These are phyloP conservation scores for Hyles euphorbiae DNA, from an alignment of 1,140 invertebrate genomes.

Conservation along the genomic window DNA sequence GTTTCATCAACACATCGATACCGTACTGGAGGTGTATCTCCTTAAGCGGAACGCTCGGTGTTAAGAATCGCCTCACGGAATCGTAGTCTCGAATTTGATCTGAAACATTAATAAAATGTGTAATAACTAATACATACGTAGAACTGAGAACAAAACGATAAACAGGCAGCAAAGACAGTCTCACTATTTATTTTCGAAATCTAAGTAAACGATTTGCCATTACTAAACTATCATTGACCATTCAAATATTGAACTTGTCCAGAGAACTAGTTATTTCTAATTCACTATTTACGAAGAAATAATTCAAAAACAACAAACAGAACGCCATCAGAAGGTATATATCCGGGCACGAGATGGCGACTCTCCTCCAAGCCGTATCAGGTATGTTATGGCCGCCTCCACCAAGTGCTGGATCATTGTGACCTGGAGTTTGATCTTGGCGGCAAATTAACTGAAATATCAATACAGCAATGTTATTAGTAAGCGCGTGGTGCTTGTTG, in stretches of 20 bases:
- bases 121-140: not conserved
- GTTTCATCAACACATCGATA: conserved; percentile 28
- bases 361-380: conserved; percentile 49
- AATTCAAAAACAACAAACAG: conserved; percentile 28
- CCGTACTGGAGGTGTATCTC: conserved; percentile 41
- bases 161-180: not conserved
- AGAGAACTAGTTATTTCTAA: not conserved
- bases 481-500: no score
- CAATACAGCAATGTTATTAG: not conserved
- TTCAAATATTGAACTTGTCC: not conserved
- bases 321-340: conserved; percentile 52
- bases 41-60: conserved; percentile 41
- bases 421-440: conserved; percentile 47
- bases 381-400: conserved; percentile 42
- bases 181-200: not conserved
- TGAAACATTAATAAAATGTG: conserved; percentile 9
- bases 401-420: conserved; percentile 36
- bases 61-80: conserved; percentile 38
- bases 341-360: conserved; percentile 46
- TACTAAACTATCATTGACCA: no score
- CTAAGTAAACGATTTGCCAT: no score
- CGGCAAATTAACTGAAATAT: conserved; percentile 48
- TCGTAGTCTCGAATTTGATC: conserved; percentile 42
- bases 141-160: not conserved
- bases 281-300: no score